A percentile compares a stretch with the other conserved stretches of the same genome.
These are phyloP conservation scores for Condylura cristata DNA, from an alignment of 2,113 vertebrate species.

Conservation along the genomic window DNA sequence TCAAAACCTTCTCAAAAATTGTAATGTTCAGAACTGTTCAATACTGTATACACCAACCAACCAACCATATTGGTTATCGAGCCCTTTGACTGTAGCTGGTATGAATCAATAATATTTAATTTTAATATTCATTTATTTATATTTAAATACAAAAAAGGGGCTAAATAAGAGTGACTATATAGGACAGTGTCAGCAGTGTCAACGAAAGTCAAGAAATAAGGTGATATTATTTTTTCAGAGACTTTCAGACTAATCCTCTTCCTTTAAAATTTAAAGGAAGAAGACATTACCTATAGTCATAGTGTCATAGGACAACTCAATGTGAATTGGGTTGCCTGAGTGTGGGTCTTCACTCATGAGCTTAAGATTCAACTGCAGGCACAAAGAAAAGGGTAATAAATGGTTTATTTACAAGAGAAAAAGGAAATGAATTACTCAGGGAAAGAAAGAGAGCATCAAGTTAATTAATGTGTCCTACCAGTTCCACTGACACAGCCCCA, in stretches of 20 bases:
- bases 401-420: no score
- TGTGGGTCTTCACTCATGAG: no score
- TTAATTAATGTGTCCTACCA: no score
- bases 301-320: no score
- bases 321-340: no score
- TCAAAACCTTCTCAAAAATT: neutral
- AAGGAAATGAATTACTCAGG: no score
- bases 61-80: neutral
- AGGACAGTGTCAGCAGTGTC: neutral
- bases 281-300: neutral
- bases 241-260: neutral
- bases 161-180: neutral
- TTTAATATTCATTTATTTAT: neutral
- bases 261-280: neutral
- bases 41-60: neutral
- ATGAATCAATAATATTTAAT: neutral
- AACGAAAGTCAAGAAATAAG: neutral
- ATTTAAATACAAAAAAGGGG: neutral
- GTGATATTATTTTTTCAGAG: neutral
- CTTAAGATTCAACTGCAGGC: no score
- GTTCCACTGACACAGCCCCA: no score
- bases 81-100: neutral
- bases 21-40: neutral
- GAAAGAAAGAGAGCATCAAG: no score
- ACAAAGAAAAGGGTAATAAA: no score